Evolutionary conservation across 35 echinoderm and acorn worm genomes (phyloP).

Genomic region (Holothuria glaberrima): DNA sequence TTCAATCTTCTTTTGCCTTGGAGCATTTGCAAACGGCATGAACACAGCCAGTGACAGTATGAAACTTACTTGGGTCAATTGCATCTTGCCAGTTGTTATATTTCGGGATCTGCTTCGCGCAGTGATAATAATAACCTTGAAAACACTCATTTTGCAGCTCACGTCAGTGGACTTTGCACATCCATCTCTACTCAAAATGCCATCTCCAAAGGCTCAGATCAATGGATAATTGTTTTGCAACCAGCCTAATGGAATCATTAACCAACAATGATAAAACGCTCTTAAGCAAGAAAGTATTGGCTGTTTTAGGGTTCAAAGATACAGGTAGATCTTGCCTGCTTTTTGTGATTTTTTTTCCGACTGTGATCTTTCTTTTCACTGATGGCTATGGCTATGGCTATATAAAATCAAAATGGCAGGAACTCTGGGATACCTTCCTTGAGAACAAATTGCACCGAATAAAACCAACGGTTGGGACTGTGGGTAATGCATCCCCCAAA

Average conservation of each 20-base stretch:
- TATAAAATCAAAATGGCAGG: too few species aligned
- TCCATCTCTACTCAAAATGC: background rate
- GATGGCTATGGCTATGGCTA: too few species aligned
- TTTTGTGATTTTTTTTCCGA: background rate
- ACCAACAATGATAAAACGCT: background rate
- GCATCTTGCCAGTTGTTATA: background rate
- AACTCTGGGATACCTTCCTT: too few species aligned
- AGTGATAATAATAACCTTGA: background rate
- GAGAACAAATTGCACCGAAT: too few species aligned
- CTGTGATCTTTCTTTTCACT: background rate
- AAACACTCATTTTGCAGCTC: background rate
- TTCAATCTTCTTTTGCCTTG: background rate
- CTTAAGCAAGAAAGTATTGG: background rate
- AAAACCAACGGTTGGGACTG: too few species aligned
- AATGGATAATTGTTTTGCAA: constrained; percentile 11
- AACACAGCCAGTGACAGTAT: background rate
- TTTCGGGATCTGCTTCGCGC: background rate
- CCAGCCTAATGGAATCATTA: background rate
- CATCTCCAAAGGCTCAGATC: background rate
- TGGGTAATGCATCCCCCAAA: too few species aligned
- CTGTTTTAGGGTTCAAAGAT: background rate
- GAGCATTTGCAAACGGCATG: background rate
- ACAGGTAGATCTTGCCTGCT: background rate
- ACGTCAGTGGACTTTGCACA: background rate
- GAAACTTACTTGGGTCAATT: background rate